Base-by-base conservation (phyloP, 1,140 invertebrate genomes). In the Lasaia peninsularis region DNA sequence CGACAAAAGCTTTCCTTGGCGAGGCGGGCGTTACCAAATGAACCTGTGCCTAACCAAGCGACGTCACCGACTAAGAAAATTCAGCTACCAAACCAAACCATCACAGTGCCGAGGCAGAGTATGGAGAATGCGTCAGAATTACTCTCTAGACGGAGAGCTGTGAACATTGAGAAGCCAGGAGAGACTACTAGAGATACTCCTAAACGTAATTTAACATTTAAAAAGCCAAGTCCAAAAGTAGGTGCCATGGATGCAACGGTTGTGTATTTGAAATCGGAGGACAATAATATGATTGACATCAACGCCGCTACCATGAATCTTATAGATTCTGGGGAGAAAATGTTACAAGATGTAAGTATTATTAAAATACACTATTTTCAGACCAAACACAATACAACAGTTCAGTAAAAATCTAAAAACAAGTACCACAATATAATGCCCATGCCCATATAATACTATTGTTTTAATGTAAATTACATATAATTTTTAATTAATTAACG, bases 161-260 rank as follows among this genome's bases (percentile, higher is more conserved):
- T 81, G 21, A 80, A 76, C 28, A 69, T 72, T 24, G 69, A 76
- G 6, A 76, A 62, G 58, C 60, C 65, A 28, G 81, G 83, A 11
- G 73, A 79, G 35, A 52, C 68, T 11, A 16, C 64, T 16, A 80
- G 83, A 48, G 86, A 89, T 9, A 77, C 77, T 1, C 89, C 89
- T 0, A 89, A 88, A 66, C 69, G 88, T 18, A 87, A 81, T 57
- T 80, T 81, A 2, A 90, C 89, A 2, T 90, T 89, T 51, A 89
- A 83, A 52, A 90, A 88, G 55, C 28, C 71, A 0, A 81, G 84
- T 3, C 86, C 86, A 0, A 81, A 72, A 60, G 18, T 62, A 0
- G 75, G 61, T 33, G 63, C 71, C 20, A 79, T 83, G 73, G 82
- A 86, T 12, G 62, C 81, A 0, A 86, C 80, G 2, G 66, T 86